Evolutionary conservation across 2,888 invertebrate genomes (phyloP).

Genomic region (Parascotia fuliginaria): DNA sequence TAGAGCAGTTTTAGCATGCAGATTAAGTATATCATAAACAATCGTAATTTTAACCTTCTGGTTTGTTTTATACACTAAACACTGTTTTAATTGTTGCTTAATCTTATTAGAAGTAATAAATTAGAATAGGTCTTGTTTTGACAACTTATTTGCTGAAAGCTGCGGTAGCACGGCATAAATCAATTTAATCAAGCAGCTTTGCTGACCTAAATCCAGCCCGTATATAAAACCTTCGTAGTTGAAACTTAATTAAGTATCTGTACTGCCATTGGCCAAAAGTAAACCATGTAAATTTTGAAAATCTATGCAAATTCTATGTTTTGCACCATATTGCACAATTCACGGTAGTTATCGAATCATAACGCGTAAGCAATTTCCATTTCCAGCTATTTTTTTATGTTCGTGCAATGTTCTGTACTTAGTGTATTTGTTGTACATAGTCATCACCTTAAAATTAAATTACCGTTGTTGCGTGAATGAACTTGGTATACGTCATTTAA

Average conservation of each 20-base stretch:
- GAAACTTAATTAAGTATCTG: constrained; percentile 11
- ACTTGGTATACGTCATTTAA: constrained; percentile 2
- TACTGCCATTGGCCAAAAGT: constrained; percentile 6
- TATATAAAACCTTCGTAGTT: constrained; percentile 16
- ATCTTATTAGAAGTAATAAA: too few relatives aligned
- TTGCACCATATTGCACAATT: constrained; percentile 1
- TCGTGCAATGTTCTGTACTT: background rate
- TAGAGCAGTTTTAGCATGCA: too few relatives aligned
- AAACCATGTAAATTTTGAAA: constrained; percentile 1
- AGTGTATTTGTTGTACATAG: background rate
- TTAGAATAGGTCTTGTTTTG: constrained; percentile 11
- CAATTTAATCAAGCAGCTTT: constrained; percentile 34
- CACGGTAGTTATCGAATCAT: background rate
- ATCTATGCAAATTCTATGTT: background rate
- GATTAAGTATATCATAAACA: too few relatives aligned
- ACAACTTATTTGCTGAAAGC: constrained; percentile 31
- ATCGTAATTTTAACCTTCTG: too few relatives aligned
- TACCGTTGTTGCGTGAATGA: constrained; percentile 9
- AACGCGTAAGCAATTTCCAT: background rate
- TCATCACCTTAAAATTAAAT: constrained; percentile 1
- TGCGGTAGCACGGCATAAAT: constrained; percentile 37
- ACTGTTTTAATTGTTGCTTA: too few relatives aligned
- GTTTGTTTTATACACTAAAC: too few relatives aligned
- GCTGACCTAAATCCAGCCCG: constrained; percentile 33
- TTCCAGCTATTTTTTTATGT: background rate